phyloP scores from a whole-genome alignment of 2,888 invertebrate species.

The Agonopterix arenella region DNA sequence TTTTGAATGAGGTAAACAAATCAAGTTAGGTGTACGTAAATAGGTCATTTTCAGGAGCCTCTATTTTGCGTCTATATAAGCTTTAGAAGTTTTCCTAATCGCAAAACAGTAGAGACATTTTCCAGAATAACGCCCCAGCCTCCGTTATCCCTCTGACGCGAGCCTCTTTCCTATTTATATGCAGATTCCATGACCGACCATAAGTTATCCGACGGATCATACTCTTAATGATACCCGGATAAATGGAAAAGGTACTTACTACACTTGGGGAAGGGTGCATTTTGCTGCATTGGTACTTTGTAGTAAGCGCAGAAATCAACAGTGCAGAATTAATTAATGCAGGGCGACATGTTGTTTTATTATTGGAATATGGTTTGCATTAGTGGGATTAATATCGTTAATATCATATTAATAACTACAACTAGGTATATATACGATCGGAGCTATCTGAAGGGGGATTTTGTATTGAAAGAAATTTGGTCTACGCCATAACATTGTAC shows the following conservation, averaged over 20 bases:
- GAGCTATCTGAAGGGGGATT: too few relatives aligned
- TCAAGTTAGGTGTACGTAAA: too few relatives aligned
- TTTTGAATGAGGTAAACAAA: too few relatives aligned
- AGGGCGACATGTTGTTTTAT: slow-evolving; percentile 60
- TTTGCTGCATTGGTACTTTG: slow-evolving; percentile 41
- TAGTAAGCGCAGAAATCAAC: slow-evolving; percentile 43
- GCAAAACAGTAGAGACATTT: background rate
- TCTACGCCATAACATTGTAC: too few relatives aligned
- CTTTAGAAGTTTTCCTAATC: too few relatives aligned
- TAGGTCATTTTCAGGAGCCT: too few relatives aligned
- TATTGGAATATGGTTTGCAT: slow-evolving; percentile 54
- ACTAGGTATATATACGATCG: too few relatives aligned
- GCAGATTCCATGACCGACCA: slow-evolving; percentile 70
- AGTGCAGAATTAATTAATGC: slow-evolving; percentile 64
- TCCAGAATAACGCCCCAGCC: slow-evolving; percentile 2
- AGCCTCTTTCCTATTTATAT: slow-evolving; percentile 68
- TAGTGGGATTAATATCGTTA: slow-evolving; percentile 38
- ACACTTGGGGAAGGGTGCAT: slow-evolving; percentile 29
- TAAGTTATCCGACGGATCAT: slow-evolving; percentile 74
- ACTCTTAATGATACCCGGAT: slow-evolving; percentile 64
- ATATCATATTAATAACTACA: too few relatives aligned
- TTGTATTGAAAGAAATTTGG: too few relatives aligned
- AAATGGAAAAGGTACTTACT: slow-evolving; percentile 53
- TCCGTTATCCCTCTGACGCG: slow-evolving; percentile 35
- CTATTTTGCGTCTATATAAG: too few relatives aligned